These are phyloP conservation scores for Fabriciana adippe DNA, from an alignment of 2,888 invertebrate genomes.

Conservation along the genomic window DNA sequence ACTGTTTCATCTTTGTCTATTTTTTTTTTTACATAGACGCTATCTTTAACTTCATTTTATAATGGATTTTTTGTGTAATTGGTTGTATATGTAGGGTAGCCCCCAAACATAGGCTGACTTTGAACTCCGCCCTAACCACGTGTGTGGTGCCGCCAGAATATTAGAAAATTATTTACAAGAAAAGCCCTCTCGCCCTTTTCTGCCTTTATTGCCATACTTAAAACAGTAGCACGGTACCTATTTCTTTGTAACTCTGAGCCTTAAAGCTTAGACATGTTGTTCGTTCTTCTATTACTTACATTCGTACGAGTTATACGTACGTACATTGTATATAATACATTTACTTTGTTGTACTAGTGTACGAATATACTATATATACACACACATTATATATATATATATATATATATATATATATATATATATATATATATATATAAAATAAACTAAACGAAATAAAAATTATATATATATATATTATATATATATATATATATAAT, in stretches of 20 bases:
- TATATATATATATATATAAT: neutral
- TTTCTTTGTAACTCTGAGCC: slow-evolving; percentile 4
- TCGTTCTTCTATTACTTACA: neutral
- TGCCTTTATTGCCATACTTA: slow-evolving; percentile 9
- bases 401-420: neutral
- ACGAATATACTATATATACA: too few relatives aligned
- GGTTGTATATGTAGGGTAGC: too few relatives aligned
- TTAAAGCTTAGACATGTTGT: slow-evolving; percentile 1
- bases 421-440: neutral
- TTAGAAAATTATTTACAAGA: too few relatives aligned
- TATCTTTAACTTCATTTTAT: too few relatives aligned
- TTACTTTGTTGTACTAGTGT: neutral
- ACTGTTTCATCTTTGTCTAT: too few relatives aligned
- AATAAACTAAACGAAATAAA: too few relatives aligned
- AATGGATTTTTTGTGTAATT: too few relatives aligned
- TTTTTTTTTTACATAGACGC: too few relatives aligned
- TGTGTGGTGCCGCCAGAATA: too few relatives aligned
- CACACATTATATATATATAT: neutral
- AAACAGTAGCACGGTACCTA: neutral
- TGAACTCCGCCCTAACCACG: too few relatives aligned
- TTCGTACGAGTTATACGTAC: neutral
- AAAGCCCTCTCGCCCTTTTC: neutral
- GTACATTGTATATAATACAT: neutral
- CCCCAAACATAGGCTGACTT: too few relatives aligned
- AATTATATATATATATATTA: neutral